Evolutionary conservation across 2,888 invertebrate species (phyloP).

Genomic region (Clostera curtula): DNA sequence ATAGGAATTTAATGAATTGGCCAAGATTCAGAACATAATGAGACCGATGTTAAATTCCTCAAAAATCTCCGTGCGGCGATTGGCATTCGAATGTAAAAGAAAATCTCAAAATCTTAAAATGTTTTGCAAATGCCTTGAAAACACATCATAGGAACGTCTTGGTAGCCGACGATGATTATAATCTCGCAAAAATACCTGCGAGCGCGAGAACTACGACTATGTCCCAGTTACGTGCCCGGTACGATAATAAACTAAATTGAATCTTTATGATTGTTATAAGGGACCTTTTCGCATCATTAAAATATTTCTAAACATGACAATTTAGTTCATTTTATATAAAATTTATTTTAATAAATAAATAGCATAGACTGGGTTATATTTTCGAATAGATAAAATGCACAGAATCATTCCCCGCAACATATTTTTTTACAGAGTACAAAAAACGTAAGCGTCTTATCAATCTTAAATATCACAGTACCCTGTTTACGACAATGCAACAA

Average conservation of each 20-base stretch:
- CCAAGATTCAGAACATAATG: constrained; percentile 16
- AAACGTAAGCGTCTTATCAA: too few species aligned
- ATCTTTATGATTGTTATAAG: constrained; percentile 7
- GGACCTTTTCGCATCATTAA: background rate
- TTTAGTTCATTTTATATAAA: too few species aligned
- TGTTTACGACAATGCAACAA: constrained; percentile 1
- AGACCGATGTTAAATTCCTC: constrained; percentile 7
- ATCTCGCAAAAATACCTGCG: constrained; percentile 48
- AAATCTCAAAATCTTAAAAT: constrained; percentile 12
- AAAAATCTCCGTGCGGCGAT: constrained; percentile 9
- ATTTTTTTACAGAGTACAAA: too few species aligned
- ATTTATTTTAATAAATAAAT: too few species aligned
- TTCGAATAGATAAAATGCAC: too few species aligned
- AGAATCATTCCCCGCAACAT: too few species aligned
- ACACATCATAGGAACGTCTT: constrained; percentile 22
- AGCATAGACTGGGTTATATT: too few species aligned
- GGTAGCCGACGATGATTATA: constrained; percentile 30
- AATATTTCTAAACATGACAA: too few species aligned
- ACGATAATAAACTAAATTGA: constrained; percentile 22
- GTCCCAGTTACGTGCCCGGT: constrained; percentile 51
- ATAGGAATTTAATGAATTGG: constrained; percentile 14
- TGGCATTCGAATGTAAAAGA: constrained; percentile 12
- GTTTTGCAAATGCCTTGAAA: constrained; percentile 22
- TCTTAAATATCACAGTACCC: too few species aligned
- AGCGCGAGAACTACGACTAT: constrained; percentile 43